phyloP scores from a whole-genome alignment of 2,113 vertebrate genomes.

The Rutilus rutilus region DNA sequence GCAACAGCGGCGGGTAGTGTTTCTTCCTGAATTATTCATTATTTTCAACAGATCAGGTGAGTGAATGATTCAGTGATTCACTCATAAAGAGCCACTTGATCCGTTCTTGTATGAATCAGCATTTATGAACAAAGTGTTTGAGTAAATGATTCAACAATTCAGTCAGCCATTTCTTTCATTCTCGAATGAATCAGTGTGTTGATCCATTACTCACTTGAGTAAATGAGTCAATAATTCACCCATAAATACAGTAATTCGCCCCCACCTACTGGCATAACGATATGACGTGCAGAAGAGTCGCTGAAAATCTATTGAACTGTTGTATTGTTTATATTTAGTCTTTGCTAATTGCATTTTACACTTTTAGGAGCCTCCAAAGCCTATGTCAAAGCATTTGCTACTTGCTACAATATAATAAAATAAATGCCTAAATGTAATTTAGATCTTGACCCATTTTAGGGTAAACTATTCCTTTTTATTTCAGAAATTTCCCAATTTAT shows the following conservation, averaged over 20 bases:
- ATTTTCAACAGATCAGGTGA: background rate
- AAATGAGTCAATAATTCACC: background rate
- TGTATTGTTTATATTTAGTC: background rate
- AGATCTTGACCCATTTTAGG: background rate
- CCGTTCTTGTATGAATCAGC: background rate
- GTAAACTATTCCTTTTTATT: constrained; percentile 19
- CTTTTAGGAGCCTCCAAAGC: background rate
- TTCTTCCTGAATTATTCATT: background rate
- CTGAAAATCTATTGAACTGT: background rate
- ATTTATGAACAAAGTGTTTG: background rate
- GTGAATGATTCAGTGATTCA: background rate
- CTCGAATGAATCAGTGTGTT: background rate
- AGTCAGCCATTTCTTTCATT: background rate
- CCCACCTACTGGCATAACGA: background rate
- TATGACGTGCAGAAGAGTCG: background rate
- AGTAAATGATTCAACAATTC: background rate
- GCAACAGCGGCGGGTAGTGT: background rate
- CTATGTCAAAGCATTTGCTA: background rate
- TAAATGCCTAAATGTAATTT: background rate
- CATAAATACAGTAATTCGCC: no score
- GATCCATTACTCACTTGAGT: background rate
- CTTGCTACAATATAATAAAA: background rate
- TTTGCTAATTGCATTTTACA: background rate
- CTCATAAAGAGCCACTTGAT: background rate
- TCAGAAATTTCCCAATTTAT: background rate